Base-by-base conservation (phyloP, 2,113 vertebrate species). In the Cairina moschata region DNA sequence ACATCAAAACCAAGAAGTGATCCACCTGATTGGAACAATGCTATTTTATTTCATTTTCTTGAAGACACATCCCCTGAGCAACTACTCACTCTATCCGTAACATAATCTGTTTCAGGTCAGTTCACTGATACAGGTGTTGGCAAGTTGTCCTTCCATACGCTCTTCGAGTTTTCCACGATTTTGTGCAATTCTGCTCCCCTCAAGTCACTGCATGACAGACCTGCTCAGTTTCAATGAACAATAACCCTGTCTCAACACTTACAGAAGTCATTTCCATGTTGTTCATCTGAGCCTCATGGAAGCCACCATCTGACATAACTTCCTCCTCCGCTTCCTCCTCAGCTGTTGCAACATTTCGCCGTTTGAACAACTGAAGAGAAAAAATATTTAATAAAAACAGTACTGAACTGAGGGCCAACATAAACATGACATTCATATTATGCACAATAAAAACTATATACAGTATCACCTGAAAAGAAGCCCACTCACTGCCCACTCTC, bases 271-370 rank as follows among this genome's bases (percentile, higher is more conserved):
- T 99, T 95, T 99, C 99, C 98, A 99, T 98, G 93, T 99, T 99
- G 97, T 99, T 99, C 77, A 98, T 98, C 96, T 99, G 99, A 58
- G 99, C 99, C 97, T 99, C 99, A 86, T 99, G 98, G 97, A 98
- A 99, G 86, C 99, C 99, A 20, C 99, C 99, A 96, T 99, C 99
- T 8, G 98, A 99, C 99, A 99, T 99, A 59, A 99, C 98, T 95
- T 99, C 99, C n/a, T 99, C 99, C 80, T 99, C 99, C 2, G 98
- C 94, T 93, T 98, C 95, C 90, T 99, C 99, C 86, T 99, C 99
- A 75, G 99, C 99, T 68, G 98, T 99, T 66, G 99, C 99, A 94
- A 99, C 99, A 98, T 99, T 99, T 97, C 99, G 98, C 84, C 99
- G 98, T 94, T 99, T 99, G 91, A 99, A 99, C 93, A 99, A 97